Evolutionary conservation across 2,888 invertebrate genomes (phyloP), one percentile per base, ranked within the genome.

Genomic region (Erebia ligea): DNA sequence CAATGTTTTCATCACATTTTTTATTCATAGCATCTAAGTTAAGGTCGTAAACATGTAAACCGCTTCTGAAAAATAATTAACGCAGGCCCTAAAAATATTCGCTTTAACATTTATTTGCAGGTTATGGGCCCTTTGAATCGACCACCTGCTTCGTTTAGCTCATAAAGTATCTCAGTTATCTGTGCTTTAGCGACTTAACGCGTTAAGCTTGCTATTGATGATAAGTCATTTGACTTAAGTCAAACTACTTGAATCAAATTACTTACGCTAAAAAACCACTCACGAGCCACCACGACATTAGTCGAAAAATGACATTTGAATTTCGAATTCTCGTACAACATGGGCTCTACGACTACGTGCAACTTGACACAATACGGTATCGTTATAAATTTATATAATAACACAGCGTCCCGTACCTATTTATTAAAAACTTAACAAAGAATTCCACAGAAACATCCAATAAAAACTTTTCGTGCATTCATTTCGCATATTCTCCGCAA

Each of bases 41-140:
- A 66, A 58, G 67, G 21, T 52, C 42, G 56, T 69, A 69, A 72
- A 72, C 48, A 67, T 58, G 54, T 67, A 66, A 73, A 70, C 52
- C 48, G 62, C 48, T n/a, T 45, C 58, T 19, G 52, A 72, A 72
- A 70, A 68, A 63, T 67, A 67, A 61, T 73, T 70, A 68, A 70
- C 58, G 57, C 54, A 25, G 59, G 56, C 54, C 19, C 61, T 73
- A 67, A 68, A 64, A 57, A 63, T 52, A 68, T 69, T 62, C 61
- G 45, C 21, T 65, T 69, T 67, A 59, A 70, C 68, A 72, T 68
- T 73, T 59, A 68, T 70, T 74, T 63, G 57, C 17, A 66, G 54
- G 64, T 70, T 65, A 64, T 34, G 45, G 67, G 25, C 58, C 15
- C 25, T 57, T 25, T 25, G 52, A 15, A 58, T 64, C 25, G 61